phyloP scores from a whole-genome alignment of 2,888 invertebrate genomes.

The Caenorhabditis doughertyi region DNA sequence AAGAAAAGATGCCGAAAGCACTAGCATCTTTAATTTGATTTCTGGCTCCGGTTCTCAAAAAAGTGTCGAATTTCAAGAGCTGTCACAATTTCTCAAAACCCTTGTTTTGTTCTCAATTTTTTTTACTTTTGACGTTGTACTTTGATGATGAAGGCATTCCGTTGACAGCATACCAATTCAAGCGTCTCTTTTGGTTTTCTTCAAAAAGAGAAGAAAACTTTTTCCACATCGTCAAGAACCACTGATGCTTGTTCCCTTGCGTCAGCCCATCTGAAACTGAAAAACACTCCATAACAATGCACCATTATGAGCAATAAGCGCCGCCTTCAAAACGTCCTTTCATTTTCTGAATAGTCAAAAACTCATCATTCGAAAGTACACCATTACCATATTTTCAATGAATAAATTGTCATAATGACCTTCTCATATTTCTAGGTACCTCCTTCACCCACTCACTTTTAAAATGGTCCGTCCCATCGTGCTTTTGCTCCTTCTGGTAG shows the following conservation, averaged over 20 bases:
- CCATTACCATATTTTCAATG: background rate
- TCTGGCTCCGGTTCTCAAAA: background rate
- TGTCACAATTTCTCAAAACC: slow-evolving; percentile 34
- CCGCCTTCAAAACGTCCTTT: slow-evolving; percentile 18
- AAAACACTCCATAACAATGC: slow-evolving; percentile 54
- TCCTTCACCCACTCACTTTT: slow-evolving; percentile 35
- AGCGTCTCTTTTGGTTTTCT: slow-evolving; percentile 12
- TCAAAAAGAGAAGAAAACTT: background rate
- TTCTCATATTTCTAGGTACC: slow-evolving; percentile 32
- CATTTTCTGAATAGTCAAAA: background rate
- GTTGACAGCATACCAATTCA: slow-evolving; percentile 52
- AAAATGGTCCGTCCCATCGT: slow-evolving; percentile 54
- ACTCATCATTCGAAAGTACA: slow-evolving; percentile 10
- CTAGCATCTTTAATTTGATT: slow-evolving; percentile 32
- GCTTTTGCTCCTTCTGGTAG: slow-evolving; percentile 41
- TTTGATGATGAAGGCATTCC: slow-evolving; percentile 33
- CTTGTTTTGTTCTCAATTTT: slow-evolving; percentile 1
- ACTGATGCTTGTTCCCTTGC: slow-evolving; percentile 10
- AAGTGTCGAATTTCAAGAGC: slow-evolving; percentile 43
- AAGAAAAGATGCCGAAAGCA: background rate
- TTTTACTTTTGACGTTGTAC: slow-evolving; percentile 23
- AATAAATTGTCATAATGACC: slow-evolving; percentile 5
- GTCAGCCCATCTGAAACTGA: slow-evolving; percentile 31
- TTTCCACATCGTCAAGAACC: slow-evolving; percentile 20
- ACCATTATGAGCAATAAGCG: slow-evolving; percentile 28